A percentile compares a stretch with the other conserved stretches of the same genome.
Conservation (phyloP, 2,113 vertebrate genomes). For the Cyprinodon tularosa region DNA sequence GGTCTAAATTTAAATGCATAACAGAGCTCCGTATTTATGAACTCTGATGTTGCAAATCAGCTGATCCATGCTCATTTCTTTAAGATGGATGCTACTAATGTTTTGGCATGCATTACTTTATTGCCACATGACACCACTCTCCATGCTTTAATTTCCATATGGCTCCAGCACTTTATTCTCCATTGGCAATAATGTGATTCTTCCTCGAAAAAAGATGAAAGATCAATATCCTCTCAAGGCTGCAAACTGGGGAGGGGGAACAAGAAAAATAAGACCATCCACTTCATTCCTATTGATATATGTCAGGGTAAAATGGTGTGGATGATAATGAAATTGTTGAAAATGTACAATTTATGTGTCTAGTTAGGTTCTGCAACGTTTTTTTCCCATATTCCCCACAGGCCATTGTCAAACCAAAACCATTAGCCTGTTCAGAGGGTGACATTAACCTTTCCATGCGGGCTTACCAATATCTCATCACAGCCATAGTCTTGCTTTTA, state of each 20-base stretch:
- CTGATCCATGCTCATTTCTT: constrained; percentile 50
- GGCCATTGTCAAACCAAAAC: constrained; percentile 78
- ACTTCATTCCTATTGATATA: constrained; percentile 74
- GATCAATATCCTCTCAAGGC: constrained; percentile 78
- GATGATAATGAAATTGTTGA: constrained; percentile 80
- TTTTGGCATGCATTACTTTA: constrained; percentile 54
- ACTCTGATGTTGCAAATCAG: constrained; percentile 34
- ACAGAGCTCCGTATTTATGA: constrained; percentile 27
- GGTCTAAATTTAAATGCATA: constrained; percentile 19
- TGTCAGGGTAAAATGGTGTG: constrained; percentile 62
- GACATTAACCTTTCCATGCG: constrained; percentile 79
- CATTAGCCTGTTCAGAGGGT: constrained; percentile 73
- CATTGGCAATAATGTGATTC: constrained; percentile 74
- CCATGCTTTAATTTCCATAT: constrained; percentile 66
- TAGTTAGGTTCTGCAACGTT: constrained; percentile 66
- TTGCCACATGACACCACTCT: constrained; percentile 28
- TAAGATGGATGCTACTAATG: constrained; percentile 51
- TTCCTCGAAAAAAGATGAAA: constrained; percentile 73
- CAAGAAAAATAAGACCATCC: constrained; percentile 71
- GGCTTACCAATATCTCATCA: constrained; percentile 79
- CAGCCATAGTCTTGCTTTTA: constrained; percentile 54
- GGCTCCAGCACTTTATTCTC: constrained; percentile 63
- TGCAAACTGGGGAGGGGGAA: constrained; percentile 58
- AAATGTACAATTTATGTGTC: constrained; percentile 80
- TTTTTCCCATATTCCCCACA: constrained; percentile 63